Evolutionary conservation across 23 tunicate species (phyloP).

Genomic region (Styela clava): DNA sequence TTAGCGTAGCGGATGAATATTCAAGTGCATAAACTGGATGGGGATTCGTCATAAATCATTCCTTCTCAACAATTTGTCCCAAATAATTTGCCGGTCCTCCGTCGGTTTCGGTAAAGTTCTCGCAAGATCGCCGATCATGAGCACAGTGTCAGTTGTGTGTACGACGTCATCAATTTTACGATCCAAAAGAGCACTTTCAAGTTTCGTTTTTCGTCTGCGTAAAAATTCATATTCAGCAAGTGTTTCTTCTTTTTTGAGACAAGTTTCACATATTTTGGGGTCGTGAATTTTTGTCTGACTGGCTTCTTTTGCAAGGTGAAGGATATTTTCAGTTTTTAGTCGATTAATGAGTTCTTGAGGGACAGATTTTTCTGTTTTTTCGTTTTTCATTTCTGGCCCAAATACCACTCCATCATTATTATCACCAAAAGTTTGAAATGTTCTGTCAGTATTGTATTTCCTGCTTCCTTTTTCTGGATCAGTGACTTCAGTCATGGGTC

Average conservation of each 20-base stretch:
- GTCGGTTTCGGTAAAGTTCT: conserved; percentile 23
- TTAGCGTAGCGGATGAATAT: no score
- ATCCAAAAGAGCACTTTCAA: conserved; percentile 18
- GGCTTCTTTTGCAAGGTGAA: not conserved
- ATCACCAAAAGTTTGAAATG: not conserved
- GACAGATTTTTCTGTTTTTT: not conserved
- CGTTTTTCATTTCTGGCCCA: not conserved
- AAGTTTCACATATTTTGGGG: conserved; percentile 5
- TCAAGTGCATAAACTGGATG: no score
- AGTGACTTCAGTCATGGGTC: not conserved
- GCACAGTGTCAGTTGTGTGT: conserved; percentile 16
- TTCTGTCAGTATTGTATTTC: not conserved
- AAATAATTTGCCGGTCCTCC: conserved; percentile 17
- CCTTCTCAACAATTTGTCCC: conserved; percentile 6
- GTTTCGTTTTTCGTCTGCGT: conserved; percentile 2
- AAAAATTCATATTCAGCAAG: conserved; percentile 18
- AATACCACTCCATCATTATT: not conserved
- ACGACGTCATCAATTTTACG: conserved; percentile 30
- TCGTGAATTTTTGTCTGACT: conserved; percentile 1
- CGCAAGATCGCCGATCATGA: conserved; percentile 29
- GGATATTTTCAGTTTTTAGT: conserved; percentile 12
- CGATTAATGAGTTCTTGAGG: conserved; percentile 14
- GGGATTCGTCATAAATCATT: not conserved
- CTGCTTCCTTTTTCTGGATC: not conserved
- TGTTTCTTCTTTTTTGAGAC: conserved; percentile 16